phyloP scores from a whole-genome alignment of 1,140 invertebrate genomes.

The Brachionus plicatilis region DNA sequence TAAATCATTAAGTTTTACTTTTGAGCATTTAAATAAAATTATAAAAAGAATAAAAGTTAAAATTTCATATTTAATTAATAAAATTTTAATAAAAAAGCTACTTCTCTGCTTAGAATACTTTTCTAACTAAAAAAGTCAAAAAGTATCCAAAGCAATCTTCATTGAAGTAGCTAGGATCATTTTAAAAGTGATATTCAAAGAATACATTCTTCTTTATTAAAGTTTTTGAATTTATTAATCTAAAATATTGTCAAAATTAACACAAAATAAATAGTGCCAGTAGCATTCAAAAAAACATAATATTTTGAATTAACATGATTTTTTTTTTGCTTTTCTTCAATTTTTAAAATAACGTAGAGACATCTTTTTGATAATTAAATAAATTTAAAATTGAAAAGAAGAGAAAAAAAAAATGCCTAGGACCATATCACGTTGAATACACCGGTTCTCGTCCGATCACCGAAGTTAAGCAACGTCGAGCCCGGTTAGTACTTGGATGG shows the following conservation, averaged over 20 bases:
- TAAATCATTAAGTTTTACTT: too few species aligned
- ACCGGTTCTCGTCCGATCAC: neutral
- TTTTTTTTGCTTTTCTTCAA: neutral
- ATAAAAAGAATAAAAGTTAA: too few species aligned
- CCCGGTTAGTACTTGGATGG: neutral
- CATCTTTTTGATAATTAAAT: neutral
- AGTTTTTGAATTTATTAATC: too few species aligned
- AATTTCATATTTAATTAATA: too few species aligned
- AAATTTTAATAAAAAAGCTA: too few species aligned
- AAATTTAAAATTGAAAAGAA: too few species aligned
- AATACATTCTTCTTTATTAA: too few species aligned
- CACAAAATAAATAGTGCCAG: too few species aligned
- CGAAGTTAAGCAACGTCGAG: neutral
- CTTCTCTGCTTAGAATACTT: neutral
- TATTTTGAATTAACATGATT: neutral
- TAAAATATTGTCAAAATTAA: too few species aligned
- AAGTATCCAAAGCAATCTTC: neutral
- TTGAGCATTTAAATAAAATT: too few species aligned
- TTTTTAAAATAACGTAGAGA: neutral
- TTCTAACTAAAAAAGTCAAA: neutral
- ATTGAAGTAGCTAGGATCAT: neutral
- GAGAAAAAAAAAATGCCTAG: neutral
- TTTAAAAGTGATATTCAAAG: too few species aligned
- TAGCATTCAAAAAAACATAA: too few species aligned
- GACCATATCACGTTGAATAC: neutral